phyloP scores from a whole-genome alignment of 2,888 invertebrate genomes.

The Microctonus hyperodae region DNA sequence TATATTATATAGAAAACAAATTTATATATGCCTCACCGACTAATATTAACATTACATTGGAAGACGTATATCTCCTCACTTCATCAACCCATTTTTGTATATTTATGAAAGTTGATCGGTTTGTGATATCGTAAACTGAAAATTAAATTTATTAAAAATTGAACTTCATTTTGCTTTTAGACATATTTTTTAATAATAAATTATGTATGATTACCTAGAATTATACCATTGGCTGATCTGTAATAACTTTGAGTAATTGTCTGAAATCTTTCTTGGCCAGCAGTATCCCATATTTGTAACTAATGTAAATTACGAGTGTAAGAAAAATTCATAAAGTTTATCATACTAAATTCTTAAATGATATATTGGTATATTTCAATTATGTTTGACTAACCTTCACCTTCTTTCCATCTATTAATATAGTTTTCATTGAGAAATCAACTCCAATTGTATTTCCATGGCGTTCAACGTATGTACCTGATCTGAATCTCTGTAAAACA shows the following conservation, averaged over 20 bases:
- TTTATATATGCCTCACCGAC: conserved; percentile 77
- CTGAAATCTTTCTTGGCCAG: conserved; percentile 94
- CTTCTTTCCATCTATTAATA: conserved; percentile 91
- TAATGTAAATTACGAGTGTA: conserved; percentile 56
- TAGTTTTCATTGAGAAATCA: conserved; percentile 98
- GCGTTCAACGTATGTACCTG: conserved; percentile 92
- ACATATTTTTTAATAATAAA: conserved; percentile 18
- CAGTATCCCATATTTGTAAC: conserved; percentile 97
- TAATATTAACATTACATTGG: conserved; percentile 87
- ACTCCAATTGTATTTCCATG: conserved; percentile 98
- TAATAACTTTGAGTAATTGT: conserved; percentile 98
- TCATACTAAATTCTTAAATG: background rate
- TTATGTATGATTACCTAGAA: conserved; percentile 73
- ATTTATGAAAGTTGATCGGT: conserved; percentile 88
- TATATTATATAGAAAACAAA: background rate
- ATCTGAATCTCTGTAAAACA: conserved; percentile 94
- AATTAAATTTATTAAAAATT: conserved; percentile 40
- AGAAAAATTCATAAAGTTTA: background rate
- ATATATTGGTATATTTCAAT: background rate
- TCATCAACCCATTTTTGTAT: conserved; percentile 96
- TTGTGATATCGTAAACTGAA: conserved; percentile 94
- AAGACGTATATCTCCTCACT: conserved; percentile 91
- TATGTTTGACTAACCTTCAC: conserved; percentile 78
- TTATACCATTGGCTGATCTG: conserved; percentile 95
- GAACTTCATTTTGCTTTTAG: background rate